These are phyloP conservation scores for Drosophila pseudotakahashii DNA, from an alignment of 2,888 invertebrate species.

Conservation along the genomic window DNA sequence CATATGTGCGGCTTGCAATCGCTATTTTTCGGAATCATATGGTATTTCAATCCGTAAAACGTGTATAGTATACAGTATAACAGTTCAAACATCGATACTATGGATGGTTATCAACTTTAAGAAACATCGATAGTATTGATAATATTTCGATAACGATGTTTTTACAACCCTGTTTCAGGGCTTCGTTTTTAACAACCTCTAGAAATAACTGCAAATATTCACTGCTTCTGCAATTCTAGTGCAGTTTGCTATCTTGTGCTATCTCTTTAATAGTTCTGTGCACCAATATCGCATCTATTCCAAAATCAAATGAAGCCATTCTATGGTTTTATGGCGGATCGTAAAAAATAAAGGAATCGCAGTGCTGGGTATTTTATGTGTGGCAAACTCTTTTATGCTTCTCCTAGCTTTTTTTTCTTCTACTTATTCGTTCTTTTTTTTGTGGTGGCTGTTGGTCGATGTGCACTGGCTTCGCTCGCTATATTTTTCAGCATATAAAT, in stretches of 20 bases:
- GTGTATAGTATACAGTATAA: no score
- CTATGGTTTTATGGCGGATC: slow-evolving; percentile 20
- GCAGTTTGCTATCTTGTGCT: not conserved
- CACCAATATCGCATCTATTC: slow-evolving; percentile 5
- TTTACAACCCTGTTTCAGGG: no score
- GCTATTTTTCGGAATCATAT: not conserved
- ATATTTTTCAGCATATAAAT: slow-evolving; percentile 70
- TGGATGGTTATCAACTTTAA: no score
- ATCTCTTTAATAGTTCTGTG: not conserved
- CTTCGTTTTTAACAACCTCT: no score
- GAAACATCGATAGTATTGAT: no score
- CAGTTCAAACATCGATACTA: no score
- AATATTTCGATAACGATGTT: no score
- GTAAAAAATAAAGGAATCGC: slow-evolving; percentile 10
- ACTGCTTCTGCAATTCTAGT: not conserved
- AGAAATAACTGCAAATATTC: not conserved
- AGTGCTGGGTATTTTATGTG: slow-evolving; percentile 31
- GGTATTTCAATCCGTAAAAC: no score
- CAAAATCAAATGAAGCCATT: slow-evolving; percentile 29
- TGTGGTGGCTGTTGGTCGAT: slow-evolving; percentile 15
- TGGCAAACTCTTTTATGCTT: slow-evolving; percentile 25
- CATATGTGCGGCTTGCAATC: not conserved
- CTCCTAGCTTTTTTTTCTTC: not conserved
- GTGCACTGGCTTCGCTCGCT: slow-evolving; percentile 33
- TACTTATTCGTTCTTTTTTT: not conserved